Evolutionary conservation across 2,113 vertebrate species (phyloP).

Genomic region (Typhlomys cinereus): DNA sequence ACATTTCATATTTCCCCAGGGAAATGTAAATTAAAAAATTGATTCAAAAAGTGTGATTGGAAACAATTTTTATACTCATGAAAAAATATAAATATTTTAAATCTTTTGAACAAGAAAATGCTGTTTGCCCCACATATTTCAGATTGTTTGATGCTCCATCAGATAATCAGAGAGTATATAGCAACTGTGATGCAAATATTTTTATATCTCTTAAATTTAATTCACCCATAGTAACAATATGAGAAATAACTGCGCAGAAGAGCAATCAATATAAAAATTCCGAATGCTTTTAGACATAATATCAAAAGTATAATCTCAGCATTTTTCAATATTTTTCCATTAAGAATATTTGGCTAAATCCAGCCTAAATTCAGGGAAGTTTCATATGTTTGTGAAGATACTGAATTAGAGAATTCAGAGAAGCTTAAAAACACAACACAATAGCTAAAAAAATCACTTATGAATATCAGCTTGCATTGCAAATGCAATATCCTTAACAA

Average conservation of each 20-base stretch:
- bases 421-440: neutral
- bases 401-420: neutral
- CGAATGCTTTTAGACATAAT: neutral
- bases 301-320: neutral
- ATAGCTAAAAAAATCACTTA: neutral
- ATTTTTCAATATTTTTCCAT: neutral
- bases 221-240: neutral
- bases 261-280: neutral
- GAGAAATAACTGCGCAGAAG: neutral
- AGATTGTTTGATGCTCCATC: neutral
- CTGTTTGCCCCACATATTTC: neutral
- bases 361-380: neutral
- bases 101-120: neutral
- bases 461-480: neutral
- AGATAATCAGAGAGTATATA: neutral
- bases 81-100: neutral
- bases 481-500: neutral
- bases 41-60: neutral
- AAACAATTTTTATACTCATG: neutral
- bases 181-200: neutral
- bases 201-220: neutral
- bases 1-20: neutral
- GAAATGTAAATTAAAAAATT: neutral
- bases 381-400: neutral
- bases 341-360: neutral